Base-by-base conservation (phyloP, 2,797 vertebrate genomes). In the Protosalanx chinensis region DNA sequence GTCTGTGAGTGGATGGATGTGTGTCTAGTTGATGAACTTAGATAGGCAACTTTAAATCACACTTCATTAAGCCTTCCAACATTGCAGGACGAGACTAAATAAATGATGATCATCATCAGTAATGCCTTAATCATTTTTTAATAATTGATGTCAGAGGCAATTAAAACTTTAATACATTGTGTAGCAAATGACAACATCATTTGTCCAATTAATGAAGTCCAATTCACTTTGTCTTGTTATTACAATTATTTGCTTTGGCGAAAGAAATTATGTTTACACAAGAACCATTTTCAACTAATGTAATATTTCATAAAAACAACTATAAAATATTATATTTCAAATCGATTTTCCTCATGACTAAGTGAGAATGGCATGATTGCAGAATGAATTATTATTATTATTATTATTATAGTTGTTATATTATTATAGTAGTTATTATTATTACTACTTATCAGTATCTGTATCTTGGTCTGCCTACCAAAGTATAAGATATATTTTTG, bases 61-160 rank as follows among this genome's bases (percentile, higher is more conserved):
- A 66, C 64, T 72, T 64, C 58, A 70, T 79, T 70, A 37, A 65
- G 46, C 37, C 66, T 20, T 41, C 74, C 62, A 70, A 29, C 58
- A 27, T 69, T 56, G 69, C 59, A 72, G 75, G 66, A 51, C 46
- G 56, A 68, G 51, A 56, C 51, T 46, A 53, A 65, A 74, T 76
- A 51, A 72, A 79, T 72, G 64, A 67, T 53, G 29, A 70, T 69
- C 62, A 62, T 64, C 60, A 64, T 69, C 41, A 76, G 37, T 41
- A 72, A 74, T 70, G 27, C 71, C 66, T 72, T 78, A 81, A 78
- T 72, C 72, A 68, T 72, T 72, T 72, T 74, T 76, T 16, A 81
- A 76, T 76, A 67, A 75, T 76, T 76, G 23, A 81, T 75, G 70
- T 61, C 61, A 65, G 53, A 41, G 53, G 70, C 63, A 72, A 72